Percentiles rank a stretch among this genome's conserved stretches.
phyloP scores from a whole-genome alignment of 23 tunicate species.

The Halocynthia aurantium region DNA sequence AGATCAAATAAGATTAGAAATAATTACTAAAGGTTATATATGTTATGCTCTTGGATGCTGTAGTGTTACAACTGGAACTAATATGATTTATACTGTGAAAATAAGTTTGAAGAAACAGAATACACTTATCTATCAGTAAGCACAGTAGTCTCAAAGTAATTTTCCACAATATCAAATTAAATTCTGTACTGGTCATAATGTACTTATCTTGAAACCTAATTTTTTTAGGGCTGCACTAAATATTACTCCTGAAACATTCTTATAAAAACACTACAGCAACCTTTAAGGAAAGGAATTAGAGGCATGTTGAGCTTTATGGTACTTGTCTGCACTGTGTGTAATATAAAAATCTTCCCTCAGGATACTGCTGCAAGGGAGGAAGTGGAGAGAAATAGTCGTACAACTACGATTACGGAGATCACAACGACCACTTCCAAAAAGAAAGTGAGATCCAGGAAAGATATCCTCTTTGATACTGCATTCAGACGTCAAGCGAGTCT shows the following conservation, averaged over 20 bases:
- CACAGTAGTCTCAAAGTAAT: too few species aligned
- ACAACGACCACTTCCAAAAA: conserved; percentile 50
- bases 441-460: conserved; percentile 31
- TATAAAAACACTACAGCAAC: not conserved
- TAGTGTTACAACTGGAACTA: too few species aligned
- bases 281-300: not conserved
- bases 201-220: too few species aligned
- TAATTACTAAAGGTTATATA: too few species aligned
- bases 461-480: conserved; percentile 61
- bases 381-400: conserved; percentile 21
- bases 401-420: conserved; percentile 42
- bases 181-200: too few species aligned
- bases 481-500: conserved; percentile 72
- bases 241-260: not conserved
- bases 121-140: too few species aligned
- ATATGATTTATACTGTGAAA: too few species aligned
- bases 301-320: not conserved
- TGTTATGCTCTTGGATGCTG: too few species aligned
- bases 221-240: too few species aligned
- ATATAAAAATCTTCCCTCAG: conserved; percentile 6
- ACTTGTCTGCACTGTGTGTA: not conserved
- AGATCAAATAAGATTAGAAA: too few species aligned
- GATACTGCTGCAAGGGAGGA: conserved; percentile 24
- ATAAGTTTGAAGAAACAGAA: too few species aligned
- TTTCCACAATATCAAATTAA: too few species aligned